These are phyloP conservation scores for Drosophila suzukii DNA, from an alignment of 1,140 invertebrate genomes.

Conservation along the genomic window DNA sequence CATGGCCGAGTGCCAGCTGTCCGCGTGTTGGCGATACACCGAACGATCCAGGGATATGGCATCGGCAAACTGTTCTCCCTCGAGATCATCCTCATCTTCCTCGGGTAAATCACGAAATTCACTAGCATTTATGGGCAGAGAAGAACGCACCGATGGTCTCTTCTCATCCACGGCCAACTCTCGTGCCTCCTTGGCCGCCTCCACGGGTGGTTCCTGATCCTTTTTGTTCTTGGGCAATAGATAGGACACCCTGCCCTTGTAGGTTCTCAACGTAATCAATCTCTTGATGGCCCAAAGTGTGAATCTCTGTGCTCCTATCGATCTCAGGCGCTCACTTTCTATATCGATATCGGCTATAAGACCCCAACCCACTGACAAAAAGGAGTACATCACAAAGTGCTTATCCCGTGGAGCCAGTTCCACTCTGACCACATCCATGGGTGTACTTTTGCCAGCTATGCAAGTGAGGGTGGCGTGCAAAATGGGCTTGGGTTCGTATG, in stretches of 20 bases:
- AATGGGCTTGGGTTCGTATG: slow-evolving; percentile 91
- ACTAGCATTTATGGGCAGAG: slow-evolving; percentile 23
- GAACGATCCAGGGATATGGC: slow-evolving; percentile 65
- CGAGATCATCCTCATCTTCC: slow-evolving; percentile 1
- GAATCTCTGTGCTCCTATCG: slow-evolving; percentile 95
- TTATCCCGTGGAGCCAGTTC: slow-evolving; percentile 88
- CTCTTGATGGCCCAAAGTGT: slow-evolving; percentile 94
- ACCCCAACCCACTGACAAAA: slow-evolving; percentile 97
- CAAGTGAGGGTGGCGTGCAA: slow-evolving; percentile 92
- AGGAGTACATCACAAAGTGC: slow-evolving; percentile 91
- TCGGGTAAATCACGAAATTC: slow-evolving; percentile 63
- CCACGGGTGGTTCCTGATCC: background rate
- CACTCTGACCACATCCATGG: slow-evolving; percentile 94
- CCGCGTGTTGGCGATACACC: slow-evolving; percentile 86
- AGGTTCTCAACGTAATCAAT: slow-evolving; percentile 89
- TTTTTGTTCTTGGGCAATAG: slow-evolving; percentile 81
- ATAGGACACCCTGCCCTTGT: slow-evolving; percentile 89
- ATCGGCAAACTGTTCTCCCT: slow-evolving; percentile 55
- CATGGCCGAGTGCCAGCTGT: slow-evolving; percentile 92
- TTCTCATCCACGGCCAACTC: background rate
- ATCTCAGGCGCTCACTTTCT: slow-evolving; percentile 95
- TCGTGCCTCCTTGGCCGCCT: background rate
- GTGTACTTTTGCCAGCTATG: slow-evolving; percentile 89
- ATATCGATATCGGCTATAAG: slow-evolving; percentile 98
- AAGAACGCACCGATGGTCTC: background rate